Conservation (phyloP, 2,888 invertebrate species). For the Drosophila helvetica region DNA sequence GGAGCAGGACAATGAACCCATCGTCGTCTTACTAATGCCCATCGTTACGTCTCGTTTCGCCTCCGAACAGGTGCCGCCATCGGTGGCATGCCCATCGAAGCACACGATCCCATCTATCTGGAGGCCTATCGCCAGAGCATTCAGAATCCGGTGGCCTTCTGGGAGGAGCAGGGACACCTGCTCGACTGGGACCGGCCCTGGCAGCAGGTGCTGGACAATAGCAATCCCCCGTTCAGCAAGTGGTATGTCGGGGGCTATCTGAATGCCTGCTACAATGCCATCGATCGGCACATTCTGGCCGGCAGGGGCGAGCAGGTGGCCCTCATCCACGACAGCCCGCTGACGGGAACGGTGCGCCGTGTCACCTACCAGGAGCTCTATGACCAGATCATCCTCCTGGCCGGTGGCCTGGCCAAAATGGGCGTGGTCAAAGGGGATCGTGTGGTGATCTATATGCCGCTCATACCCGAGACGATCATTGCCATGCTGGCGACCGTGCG, state of each 20-base stretch:
- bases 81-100: constrained; percentile 70
- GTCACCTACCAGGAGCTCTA: constrained; percentile 93
- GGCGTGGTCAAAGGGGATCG: constrained; percentile 93
- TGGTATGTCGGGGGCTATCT: constrained; percentile 95
- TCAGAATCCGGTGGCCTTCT: constrained; percentile 92
- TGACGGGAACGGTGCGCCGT: constrained; percentile 90
- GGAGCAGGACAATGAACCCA: constrained; percentile 22
- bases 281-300: constrained; percentile 93
- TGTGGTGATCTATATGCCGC: constrained; percentile 97
- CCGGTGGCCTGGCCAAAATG: constrained; percentile 90
- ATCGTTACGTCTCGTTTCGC: background rate
- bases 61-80: constrained; percentile 45
- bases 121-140: constrained; percentile 88
- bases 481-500: constrained; percentile 95
- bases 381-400: constrained; percentile 88
- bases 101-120: constrained; percentile 86
- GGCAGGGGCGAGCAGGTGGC: constrained; percentile 92
- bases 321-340: constrained; percentile 95
- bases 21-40: constrained; percentile 4
- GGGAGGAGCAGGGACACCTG: constrained; percentile 90
- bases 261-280: constrained; percentile 96
- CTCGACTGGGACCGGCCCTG: constrained; percentile 94
- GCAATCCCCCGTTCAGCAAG: constrained; percentile 93
- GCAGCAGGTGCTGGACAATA: constrained; percentile 92
- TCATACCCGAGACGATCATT: constrained; percentile 95